phyloP scores from a whole-genome alignment of 2,113 vertebrate species.

The Crotalus tigris region DNA sequence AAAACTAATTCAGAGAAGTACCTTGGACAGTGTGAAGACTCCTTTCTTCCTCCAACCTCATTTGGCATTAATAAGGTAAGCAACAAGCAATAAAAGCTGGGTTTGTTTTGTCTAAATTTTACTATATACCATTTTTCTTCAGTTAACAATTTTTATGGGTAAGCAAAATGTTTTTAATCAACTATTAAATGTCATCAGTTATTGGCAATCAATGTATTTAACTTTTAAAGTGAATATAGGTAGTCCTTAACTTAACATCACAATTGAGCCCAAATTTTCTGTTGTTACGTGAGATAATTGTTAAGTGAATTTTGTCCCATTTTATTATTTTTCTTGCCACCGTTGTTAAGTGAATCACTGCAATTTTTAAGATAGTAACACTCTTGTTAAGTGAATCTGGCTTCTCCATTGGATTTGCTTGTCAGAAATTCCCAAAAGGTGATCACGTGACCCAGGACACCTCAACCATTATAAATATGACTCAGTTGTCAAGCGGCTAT shows the following conservation, averaged over 20 bases:
- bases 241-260: neutral
- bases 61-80: slow-evolving; percentile 90
- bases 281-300: neutral
- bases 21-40: slow-evolving; percentile 94
- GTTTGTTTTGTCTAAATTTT: neutral
- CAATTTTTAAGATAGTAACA: neutral
- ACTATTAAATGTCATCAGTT: neutral
- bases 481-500: too few relatives aligned
- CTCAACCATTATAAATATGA: too few relatives aligned
- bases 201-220: neutral
- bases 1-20: slow-evolving; percentile 96
- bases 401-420: neutral
- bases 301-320: neutral
- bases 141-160: neutral
- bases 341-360: neutral
- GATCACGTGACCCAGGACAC: neutral
- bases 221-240: neutral
- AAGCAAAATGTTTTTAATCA: neutral
- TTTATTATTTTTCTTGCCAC: neutral
- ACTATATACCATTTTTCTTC: neutral
- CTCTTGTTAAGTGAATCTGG: neutral
- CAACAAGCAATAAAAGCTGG: neutral
- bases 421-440: neutral
- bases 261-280: neutral
- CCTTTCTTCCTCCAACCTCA: slow-evolving; percentile 85